Evolutionary conservation across 2,888 invertebrate species (phyloP), one percentile per base, ranked within the genome.

Genomic region (Baronia brevicornis): DNA sequence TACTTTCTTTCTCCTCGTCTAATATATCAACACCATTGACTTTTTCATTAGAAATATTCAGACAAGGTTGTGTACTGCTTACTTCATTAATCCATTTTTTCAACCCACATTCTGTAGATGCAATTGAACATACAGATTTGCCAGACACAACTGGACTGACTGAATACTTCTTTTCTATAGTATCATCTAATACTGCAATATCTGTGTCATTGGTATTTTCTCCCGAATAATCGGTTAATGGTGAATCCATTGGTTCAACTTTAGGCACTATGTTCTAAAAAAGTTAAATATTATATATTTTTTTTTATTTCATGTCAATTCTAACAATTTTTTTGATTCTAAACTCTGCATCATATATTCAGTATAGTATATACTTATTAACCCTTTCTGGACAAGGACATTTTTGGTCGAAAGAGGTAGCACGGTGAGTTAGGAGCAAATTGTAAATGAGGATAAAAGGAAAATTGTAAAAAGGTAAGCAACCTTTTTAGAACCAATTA

Each of bases 41-140:
- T 45, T 72, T 80, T 1, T 79, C 79, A 38, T 50, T 57, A 4
- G 35, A 24, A 10, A 50, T 44, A 36, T 74, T 72, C 3, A 80
- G 51, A 38, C 73, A 75, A 1, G 80, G 80, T 22, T 82, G 79
- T 0, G 84, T 82, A 44, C 80, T 82, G 33, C 69, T 82, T 0
- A 84, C 84, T 75, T 84, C 84, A 4, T 58, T 74, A 2, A 72
- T 68, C 67, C 75, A 75, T 39, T 71, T 84, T 34, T 74, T 82
- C 6, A 69, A 56, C 37, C 45, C 55, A 21, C 57, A 48, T 5
- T 78, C 71, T 29, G 41, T 60, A 1, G 54, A 40, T 1, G 39
- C 47, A 1, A 43, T 51, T 1, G 48, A 51, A 28, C 53, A 54
- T 4, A 57, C 45, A 1, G 56, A 42, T 43, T 71, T 82, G 3